Evolutionary conservation across 1,140 invertebrate genomes (phyloP).

Genomic region (Zaprionus vittiger): DNA sequence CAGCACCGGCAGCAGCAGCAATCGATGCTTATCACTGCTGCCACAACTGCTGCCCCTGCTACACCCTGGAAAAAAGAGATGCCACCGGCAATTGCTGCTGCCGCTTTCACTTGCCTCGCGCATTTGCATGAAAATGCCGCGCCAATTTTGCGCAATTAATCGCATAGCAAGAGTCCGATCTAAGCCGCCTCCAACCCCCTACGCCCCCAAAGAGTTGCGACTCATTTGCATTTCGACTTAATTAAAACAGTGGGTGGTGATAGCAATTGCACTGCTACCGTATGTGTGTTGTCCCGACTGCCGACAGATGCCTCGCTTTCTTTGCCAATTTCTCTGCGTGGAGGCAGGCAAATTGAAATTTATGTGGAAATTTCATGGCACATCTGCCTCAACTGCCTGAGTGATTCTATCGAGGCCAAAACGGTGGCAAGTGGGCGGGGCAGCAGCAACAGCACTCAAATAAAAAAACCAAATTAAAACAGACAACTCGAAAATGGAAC

Average conservation of each 20-base stretch:
- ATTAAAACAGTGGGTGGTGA: slow-evolving; percentile 76
- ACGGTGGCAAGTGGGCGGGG: slow-evolving; percentile 62
- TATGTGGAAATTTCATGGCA: slow-evolving; percentile 73
- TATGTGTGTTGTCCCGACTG: slow-evolving; percentile 39
- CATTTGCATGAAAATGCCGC: slow-evolving; percentile 75
- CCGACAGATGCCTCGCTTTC: slow-evolving; percentile 56
- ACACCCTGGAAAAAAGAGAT: slow-evolving; percentile 21
- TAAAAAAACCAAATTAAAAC: slow-evolving; percentile 6
- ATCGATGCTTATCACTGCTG: slow-evolving; percentile 54
- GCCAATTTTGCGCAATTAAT: slow-evolving; percentile 80
- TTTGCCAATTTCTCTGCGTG: slow-evolving; percentile 63
- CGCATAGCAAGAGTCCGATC: slow-evolving; percentile 69
- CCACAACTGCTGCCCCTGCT: not conserved
- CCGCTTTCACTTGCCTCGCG: slow-evolving; percentile 71
- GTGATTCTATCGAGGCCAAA: slow-evolving; percentile 58
- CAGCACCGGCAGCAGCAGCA: not conserved
- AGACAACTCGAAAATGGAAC: not conserved
- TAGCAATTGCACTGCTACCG: slow-evolving; percentile 18
- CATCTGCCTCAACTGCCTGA: slow-evolving; percentile 60
- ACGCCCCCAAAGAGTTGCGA: slow-evolving; percentile 38
- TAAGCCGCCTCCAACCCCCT: slow-evolving; percentile 39
- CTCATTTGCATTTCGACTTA: slow-evolving; percentile 79
- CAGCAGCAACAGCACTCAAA: not conserved
- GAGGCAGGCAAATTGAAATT: slow-evolving; percentile 52
- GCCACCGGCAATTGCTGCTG: slow-evolving; percentile 25